Conservation (phyloP, 2,797 vertebrate species). For the Halcyon badia region DNA sequence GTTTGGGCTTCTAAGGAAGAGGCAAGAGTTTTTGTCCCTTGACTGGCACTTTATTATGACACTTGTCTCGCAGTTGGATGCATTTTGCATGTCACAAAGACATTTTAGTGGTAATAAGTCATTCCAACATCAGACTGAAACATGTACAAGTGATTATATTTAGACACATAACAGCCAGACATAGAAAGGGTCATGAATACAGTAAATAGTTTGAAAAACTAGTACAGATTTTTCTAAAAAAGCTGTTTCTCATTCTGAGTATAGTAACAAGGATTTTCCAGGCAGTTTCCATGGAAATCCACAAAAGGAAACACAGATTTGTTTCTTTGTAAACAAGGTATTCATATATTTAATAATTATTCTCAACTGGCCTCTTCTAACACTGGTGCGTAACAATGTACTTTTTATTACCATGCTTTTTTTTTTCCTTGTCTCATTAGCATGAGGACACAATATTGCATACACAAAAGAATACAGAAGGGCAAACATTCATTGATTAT, state of each 20-base stretch:
- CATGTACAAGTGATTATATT: background rate
- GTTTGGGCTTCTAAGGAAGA: background rate
- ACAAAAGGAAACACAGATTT: background rate
- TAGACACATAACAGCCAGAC: background rate
- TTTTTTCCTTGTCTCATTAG: background rate
- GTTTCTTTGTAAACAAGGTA: background rate
- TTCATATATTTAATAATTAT: background rate
- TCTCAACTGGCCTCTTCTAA: background rate
- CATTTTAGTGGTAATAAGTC: background rate
- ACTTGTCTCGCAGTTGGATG: background rate
- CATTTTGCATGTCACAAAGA: background rate
- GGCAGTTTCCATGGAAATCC: background rate
- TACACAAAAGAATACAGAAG: background rate
- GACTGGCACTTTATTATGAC: background rate
- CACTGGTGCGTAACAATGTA: background rate
- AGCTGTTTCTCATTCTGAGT: background rate
- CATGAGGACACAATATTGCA: background rate
- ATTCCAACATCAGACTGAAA: background rate
- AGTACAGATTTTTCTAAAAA: background rate
- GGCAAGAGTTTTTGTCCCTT: background rate
- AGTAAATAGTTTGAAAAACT: background rate
- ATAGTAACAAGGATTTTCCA: background rate
- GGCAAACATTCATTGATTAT: accelerated
- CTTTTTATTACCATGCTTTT: background rate
- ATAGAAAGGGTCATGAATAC: background rate